Conservation (phyloP, 2,797 vertebrate genomes). For the Bradypodion pumilum region DNA sequence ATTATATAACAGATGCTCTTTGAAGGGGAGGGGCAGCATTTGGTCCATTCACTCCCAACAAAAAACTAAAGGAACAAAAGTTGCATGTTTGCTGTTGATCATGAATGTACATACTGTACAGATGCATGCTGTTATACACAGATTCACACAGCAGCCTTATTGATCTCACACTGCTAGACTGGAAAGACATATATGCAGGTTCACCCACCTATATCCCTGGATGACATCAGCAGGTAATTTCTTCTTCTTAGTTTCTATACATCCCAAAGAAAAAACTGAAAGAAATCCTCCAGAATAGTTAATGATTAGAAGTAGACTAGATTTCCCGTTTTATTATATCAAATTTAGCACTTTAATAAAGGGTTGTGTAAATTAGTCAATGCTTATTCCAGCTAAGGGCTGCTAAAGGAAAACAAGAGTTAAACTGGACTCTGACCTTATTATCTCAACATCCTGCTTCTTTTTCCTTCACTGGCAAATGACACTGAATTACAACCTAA, state of each 20-base stretch:
- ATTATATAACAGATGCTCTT: not conserved
- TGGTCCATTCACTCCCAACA: not conserved
- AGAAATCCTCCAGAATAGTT: slow-evolving; percentile 80
- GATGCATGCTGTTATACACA: not conserved
- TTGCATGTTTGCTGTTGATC: not conserved
- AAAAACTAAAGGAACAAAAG: not conserved
- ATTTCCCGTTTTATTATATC: slow-evolving; percentile 77
- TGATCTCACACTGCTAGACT: slow-evolving; percentile 3
- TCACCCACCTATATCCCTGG: slow-evolving; percentile 63
- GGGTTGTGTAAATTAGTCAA: slow-evolving; percentile 70
- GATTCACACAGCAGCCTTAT: not conserved
- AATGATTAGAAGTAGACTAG: slow-evolving; percentile 78
- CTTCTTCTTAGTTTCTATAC: slow-evolving; percentile 74
- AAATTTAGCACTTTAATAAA: slow-evolving; percentile 73
- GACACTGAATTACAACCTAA: slow-evolving; percentile 68
- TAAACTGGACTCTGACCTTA: slow-evolving; percentile 71
- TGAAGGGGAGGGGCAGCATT: not conserved
- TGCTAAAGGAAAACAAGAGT: slow-evolving; percentile 61
- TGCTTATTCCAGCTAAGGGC: slow-evolving; percentile 69
- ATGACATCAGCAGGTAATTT: slow-evolving; percentile 65
- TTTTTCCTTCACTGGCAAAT: slow-evolving; percentile 68
- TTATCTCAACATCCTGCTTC: slow-evolving; percentile 62
- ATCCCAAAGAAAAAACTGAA: slow-evolving; percentile 74
- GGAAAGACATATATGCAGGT: slow-evolving; percentile 4
- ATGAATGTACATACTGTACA: not conserved